A percentile compares a stretch with the other conserved stretches of the same genome.
phyloP scores from a whole-genome alignment of 2,888 invertebrate genomes.

The Hofmannophila pseudospretella region DNA sequence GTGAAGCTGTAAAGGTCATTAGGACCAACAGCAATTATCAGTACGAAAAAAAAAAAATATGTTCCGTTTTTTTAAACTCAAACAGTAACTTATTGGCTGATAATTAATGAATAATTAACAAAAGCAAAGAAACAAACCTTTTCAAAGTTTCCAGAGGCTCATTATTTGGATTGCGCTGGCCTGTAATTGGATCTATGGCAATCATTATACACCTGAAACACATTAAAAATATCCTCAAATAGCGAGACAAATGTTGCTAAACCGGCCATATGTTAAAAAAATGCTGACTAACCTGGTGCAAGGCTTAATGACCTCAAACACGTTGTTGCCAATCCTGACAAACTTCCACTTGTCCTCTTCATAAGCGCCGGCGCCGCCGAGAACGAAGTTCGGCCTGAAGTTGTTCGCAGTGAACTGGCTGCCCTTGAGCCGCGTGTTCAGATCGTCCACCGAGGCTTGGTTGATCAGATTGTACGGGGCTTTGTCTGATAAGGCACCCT shows the following conservation, averaged over 20 bases:
- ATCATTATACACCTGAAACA: slow-evolving; percentile 85
- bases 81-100: too few relatives aligned
- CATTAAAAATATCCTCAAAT: too few relatives aligned
- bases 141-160: slow-evolving; percentile 83
- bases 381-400: slow-evolving; percentile 84
- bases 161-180: slow-evolving; percentile 72
- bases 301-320: slow-evolving; percentile 81
- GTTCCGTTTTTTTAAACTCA: too few relatives aligned
- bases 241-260: too few relatives aligned
- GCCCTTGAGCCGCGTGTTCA: slow-evolving; percentile 78
- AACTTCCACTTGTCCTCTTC: slow-evolving; percentile 86
- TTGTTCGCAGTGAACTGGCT: slow-evolving; percentile 61
- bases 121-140: slow-evolving; percentile 53
- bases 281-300: too few relatives aligned
- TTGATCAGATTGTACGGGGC: slow-evolving; percentile 83
- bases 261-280: too few relatives aligned
- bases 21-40: too few relatives aligned
- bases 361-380: slow-evolving; percentile 71
- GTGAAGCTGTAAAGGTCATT: too few relatives aligned
- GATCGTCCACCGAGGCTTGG: slow-evolving; percentile 80
- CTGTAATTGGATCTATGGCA: slow-evolving; percentile 83
- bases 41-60: too few relatives aligned
- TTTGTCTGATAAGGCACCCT: slow-evolving; percentile 83
- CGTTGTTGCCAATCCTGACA: slow-evolving; percentile 81
- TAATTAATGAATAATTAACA: too few relatives aligned